Conservation (phyloP, 2,113 vertebrate species). For the Ammodytes marinus region DNA sequence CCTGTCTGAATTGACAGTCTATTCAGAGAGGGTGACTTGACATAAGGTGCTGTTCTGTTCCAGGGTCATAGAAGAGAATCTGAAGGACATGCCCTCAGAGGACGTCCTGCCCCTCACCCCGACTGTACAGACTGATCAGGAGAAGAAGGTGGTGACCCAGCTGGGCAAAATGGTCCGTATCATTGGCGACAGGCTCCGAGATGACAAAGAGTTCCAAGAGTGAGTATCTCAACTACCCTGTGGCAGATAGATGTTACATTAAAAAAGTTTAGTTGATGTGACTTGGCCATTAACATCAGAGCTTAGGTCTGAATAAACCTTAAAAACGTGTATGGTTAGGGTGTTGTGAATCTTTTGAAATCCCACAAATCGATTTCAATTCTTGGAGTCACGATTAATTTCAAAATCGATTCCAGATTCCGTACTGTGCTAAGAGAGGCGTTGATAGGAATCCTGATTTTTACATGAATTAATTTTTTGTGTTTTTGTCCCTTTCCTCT, state of each 20-base stretch:
- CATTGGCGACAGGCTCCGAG: conserved; percentile 53
- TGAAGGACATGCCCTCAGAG: conserved; percentile 38
- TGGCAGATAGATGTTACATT: no score
- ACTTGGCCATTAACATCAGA: not conserved
- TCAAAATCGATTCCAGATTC: no score
- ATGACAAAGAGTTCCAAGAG: conserved; percentile 63
- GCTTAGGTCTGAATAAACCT: not conserved
- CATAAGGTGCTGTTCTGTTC: not conserved
- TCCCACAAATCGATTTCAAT: no score
- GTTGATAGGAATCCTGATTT: no score
- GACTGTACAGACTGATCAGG: conserved; percentile 30
- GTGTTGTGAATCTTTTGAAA: no score
- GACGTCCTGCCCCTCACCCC: conserved; percentile 31
- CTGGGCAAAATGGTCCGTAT: conserved; percentile 57
- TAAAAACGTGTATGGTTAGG: no score
- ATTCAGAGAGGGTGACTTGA: no score
- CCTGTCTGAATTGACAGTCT: no score
- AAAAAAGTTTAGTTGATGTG: no score
- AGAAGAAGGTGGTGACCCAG: conserved; percentile 60
- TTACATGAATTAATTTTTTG: no score
- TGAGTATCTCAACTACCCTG: conserved; percentile 26
- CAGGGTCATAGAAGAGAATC: conserved; percentile 69
- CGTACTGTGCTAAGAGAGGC: no score
- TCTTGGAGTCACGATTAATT: no score
- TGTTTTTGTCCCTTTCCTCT: not conserved